Evolutionary conservation across 2,113 vertebrate genomes (phyloP).

Genomic region (Gambusia holbrooki): DNA sequence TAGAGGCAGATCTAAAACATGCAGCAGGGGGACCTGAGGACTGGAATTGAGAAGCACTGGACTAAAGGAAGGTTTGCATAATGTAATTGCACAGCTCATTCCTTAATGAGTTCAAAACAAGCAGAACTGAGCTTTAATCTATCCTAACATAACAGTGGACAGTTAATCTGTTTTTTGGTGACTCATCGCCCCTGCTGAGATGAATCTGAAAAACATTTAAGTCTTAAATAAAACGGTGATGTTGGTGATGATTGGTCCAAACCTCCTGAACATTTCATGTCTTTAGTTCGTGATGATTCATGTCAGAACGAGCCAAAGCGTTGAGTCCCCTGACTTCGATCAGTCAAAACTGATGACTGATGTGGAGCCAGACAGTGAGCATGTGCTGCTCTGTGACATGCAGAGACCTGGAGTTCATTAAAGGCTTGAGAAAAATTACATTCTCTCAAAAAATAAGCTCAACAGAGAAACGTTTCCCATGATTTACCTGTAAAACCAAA

Average conservation of each 20-base stretch:
- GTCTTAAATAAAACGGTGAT: constrained; percentile 1
- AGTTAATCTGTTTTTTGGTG: neutral
- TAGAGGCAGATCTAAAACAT: too few relatives aligned
- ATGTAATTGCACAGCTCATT: too few relatives aligned
- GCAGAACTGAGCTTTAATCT: too few relatives aligned
- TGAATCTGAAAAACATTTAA: neutral
- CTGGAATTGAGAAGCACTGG: too few relatives aligned
- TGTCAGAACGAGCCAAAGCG: accelerated
- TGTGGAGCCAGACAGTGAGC: constrained; percentile 8
- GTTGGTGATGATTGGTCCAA: neutral
- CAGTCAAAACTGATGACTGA: neutral
- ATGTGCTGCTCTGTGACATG: neutral
- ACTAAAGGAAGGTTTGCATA: too few relatives aligned
- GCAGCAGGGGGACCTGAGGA: too few relatives aligned
- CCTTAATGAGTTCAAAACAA: too few relatives aligned
- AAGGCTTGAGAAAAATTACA: neutral
- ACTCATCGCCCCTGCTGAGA: neutral
- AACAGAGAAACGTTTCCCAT: neutral
- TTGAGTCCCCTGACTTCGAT: neutral
- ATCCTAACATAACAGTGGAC: too few relatives aligned
- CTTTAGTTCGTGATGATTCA: constrained; percentile 17
- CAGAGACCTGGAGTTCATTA: neutral
- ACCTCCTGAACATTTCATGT: neutral
- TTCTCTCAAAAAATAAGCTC: neutral
- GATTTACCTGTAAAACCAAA: too few relatives aligned